These are phyloP conservation scores for Albula goreensis DNA, from an alignment of 2,113 vertebrate species.

Conservation along the genomic window DNA sequence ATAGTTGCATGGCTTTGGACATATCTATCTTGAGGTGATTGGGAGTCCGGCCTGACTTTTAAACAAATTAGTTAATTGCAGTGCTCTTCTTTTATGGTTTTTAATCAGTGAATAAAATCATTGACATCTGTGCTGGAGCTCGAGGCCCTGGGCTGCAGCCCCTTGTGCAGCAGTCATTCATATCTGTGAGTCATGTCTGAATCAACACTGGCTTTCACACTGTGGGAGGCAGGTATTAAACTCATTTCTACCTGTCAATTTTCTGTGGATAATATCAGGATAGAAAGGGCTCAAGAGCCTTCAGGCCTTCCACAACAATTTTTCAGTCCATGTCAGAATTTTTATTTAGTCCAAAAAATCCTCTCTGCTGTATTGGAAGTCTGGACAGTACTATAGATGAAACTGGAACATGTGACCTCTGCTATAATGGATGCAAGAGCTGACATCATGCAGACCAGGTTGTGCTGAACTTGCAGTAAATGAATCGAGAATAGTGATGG, in stretches of 20 bases:
- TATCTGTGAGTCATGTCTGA: not conserved
- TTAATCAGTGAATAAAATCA: no score
- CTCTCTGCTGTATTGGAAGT: not conserved
- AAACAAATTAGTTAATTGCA: no score
- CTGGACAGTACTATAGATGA: not conserved
- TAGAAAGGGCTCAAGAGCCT: not conserved
- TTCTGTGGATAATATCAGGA: not conserved
- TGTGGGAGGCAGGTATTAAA: not conserved
- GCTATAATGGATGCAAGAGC: not conserved
- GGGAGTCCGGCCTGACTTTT: no score
- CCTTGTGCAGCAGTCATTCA: not conserved
- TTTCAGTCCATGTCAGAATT: no score
- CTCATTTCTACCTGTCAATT: not conserved
- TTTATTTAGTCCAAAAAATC: no score
- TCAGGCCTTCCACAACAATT: not conserved
- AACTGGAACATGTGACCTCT: not conserved
- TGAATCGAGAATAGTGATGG: constrained; percentile 10
- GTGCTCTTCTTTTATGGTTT: no score
- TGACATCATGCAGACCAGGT: not conserved
- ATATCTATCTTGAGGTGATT: no score
- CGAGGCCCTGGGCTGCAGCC: no score
- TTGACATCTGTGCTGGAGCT: no score
- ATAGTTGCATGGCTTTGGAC: no score
- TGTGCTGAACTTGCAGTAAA: constrained; percentile 17
- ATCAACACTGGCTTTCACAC: not conserved